These are phyloP conservation scores for Anodontia alba DNA, from an alignment of 2,888 invertebrate species.

Conservation along the genomic window DNA sequence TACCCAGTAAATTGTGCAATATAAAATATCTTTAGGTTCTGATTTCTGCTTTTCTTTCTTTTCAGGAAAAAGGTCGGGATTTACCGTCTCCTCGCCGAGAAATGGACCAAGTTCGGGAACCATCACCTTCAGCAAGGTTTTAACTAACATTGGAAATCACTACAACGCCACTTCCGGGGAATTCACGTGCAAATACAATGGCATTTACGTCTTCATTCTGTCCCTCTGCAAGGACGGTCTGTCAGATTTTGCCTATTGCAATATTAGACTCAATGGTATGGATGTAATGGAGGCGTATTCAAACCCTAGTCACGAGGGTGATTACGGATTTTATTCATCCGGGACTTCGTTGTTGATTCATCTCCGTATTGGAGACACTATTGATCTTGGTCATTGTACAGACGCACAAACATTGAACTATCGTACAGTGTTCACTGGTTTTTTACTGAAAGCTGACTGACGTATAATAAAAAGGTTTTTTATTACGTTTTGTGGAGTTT, in stretches of 20 bases:
- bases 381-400: not conserved
- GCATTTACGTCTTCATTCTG: not conserved
- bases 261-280: not conserved
- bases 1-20: too few relatives aligned
- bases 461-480: too few relatives aligned
- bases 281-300: not conserved
- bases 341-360: not conserved
- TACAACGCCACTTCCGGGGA: not conserved
- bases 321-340: not conserved
- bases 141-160: not conserved
- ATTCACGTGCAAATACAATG: not conserved
- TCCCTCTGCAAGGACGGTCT: not conserved
- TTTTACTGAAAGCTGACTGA: not conserved
- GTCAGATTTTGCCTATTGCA: not conserved
- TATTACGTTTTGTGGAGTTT: too few relatives aligned
- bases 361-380: not conserved
- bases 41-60: too few relatives aligned
- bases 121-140: not conserved
- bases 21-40: too few relatives aligned
- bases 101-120: not conserved
- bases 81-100: not conserved
- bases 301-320: not conserved
- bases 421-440: not conserved
- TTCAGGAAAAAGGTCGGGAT: not conserved
- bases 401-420: not conserved